phyloP scores from a whole-genome alignment of 2,113 vertebrate species.

The Thinocorus orbignyianus region DNA sequence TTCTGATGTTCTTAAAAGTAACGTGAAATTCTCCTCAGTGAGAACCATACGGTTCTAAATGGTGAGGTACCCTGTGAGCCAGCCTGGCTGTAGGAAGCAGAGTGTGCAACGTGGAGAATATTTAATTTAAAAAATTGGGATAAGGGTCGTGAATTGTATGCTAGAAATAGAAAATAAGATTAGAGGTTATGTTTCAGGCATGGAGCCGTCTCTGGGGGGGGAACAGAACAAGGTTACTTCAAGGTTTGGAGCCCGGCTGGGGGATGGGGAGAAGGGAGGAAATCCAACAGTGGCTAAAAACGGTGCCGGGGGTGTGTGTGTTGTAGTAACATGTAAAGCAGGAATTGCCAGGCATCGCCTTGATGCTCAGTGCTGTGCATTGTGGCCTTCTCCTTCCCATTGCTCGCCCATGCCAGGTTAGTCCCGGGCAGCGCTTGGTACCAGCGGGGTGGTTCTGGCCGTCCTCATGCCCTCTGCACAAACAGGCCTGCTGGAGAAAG shows the following conservation, averaged over 20 bases:
- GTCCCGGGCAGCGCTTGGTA: not conserved
- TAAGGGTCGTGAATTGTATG: constrained; percentile 65
- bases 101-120: not conserved
- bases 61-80: not conserved
- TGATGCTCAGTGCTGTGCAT: not conserved
- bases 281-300: constrained; percentile 36
- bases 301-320: not conserved
- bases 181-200: constrained; percentile 69
- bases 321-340: not conserved
- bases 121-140: constrained; percentile 62
- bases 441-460: not conserved
- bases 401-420: not conserved
- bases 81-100: not conserved
- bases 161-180: constrained; percentile 72
- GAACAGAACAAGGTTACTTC: constrained; percentile 61
- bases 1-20: not conserved
- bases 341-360: not conserved
- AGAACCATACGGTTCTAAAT: not conserved
- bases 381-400: not conserved
- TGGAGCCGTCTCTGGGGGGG: constrained; percentile 30
- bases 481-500: not conserved
- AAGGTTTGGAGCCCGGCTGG: constrained; percentile 57
- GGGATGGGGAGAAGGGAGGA: constrained; percentile 41
- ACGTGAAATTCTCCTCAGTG: not conserved
- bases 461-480: not conserved